Base-by-base conservation (phyloP, 1,140 invertebrate genomes). In the Phymorhynchus buccinoides region DNA sequence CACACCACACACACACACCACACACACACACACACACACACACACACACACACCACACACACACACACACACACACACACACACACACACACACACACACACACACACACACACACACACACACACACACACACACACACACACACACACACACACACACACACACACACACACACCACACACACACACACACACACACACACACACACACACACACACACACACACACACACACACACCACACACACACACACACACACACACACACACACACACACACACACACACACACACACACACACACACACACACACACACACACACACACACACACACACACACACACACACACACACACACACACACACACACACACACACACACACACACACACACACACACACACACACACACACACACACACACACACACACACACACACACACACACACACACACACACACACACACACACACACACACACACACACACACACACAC, bases 191-290 rank as follows among this genome's bases (percentile, higher is more conserved):
- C n/a, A 35, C 18, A 48, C 27, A 22, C 27, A 81, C 30, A 42
- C 37, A 81, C 37, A 56, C 18, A 48, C 37, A 81, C 44, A 42
- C 16, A 81, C 37, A 56, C 79, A 56, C 48, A 39, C n/a, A 75
- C 32, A 75, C 66, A 68, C 22, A 68, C 66, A 68, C 22, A 68
- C 66, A 68, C 22, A 68, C 22, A 27, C 66, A 7, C n/a, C 32
- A 32, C n/a, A n/a, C n/a, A 98, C 97, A 94, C 98, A 98, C n/a
- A 81, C 12, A 42, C 16, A 81, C 6, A 56, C 79, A 56, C 56
- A 4, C 39, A 75, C 39, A 75, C 7, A 68, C 7, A 68, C 66
- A 68, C 7, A 9, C 7, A 68, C 22, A 68, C 7, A 7, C 7
- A 7, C 32, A 32, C 7, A 68, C 44, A 48, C 44, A 48, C 44